These are phyloP conservation scores for Amaurobius ferox DNA, from an alignment of 2,888 invertebrate genomes.

Conservation along the genomic window DNA sequence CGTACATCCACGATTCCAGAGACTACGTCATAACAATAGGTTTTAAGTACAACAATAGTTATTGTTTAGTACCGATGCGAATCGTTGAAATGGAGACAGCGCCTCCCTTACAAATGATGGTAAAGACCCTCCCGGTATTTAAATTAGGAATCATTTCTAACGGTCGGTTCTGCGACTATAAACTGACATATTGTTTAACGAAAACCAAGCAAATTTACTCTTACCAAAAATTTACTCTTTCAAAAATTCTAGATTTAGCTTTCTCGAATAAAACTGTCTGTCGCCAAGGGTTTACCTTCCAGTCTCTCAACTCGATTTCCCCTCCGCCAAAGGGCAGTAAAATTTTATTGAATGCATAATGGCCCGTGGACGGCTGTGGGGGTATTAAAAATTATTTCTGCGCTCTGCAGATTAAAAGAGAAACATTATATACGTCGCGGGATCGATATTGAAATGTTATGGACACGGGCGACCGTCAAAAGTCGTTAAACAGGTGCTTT, in stretches of 20 bases:
- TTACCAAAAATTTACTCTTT: background rate
- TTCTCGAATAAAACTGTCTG: no score
- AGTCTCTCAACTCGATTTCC: background rate
- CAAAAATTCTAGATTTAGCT: background rate
- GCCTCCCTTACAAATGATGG: no score
- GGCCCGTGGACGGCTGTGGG: background rate
- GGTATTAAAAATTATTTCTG: background rate
- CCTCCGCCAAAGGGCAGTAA: background rate
- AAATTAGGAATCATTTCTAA: no score
- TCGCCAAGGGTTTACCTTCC: background rate
- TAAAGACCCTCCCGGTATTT: no score
- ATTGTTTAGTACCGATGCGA: no score
- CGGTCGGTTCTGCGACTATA: no score
- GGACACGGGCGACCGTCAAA: background rate
- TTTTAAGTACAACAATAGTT: no score
- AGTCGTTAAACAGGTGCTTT: background rate
- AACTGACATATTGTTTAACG: no score
- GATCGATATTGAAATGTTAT: background rate
- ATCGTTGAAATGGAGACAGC: no score
- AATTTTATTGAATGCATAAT: background rate
- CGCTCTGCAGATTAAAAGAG: background rate
- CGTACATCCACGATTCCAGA: no score
- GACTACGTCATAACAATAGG: no score
- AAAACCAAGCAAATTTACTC: no score
- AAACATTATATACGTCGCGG: background rate